These are phyloP conservation scores for Craniophora ligustri DNA, from an alignment of 2,888 invertebrate species.

Conservation along the genomic window DNA sequence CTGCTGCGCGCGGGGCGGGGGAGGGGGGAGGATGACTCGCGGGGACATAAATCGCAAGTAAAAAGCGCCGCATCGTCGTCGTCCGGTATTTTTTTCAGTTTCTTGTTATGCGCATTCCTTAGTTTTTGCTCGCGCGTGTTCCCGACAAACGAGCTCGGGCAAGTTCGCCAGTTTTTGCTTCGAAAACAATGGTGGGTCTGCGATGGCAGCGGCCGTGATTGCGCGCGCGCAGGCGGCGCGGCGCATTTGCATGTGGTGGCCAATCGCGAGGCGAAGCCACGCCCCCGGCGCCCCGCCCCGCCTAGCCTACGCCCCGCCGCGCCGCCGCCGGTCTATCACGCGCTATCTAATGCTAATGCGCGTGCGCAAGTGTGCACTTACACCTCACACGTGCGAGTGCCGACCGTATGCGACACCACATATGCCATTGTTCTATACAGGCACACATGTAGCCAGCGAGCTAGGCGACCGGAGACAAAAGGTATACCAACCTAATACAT, in stretches of 20 bases:
- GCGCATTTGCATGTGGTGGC: constrained; percentile 81
- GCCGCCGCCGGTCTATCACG: constrained; percentile 38
- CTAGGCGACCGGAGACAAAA: not conserved
- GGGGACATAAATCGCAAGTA: constrained; percentile 77
- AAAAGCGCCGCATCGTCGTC: constrained; percentile 72
- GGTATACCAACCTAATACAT: not conserved
- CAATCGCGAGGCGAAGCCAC: constrained; percentile 69
- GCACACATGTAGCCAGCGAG: not conserved
- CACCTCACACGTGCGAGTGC: constrained; percentile 1
- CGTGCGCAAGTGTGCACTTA: constrained; percentile 24
- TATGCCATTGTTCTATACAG: constrained; percentile 5
- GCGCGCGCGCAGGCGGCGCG: constrained; percentile 75
- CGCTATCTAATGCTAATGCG: constrained; percentile 54
- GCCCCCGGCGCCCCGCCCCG: constrained; percentile 55
- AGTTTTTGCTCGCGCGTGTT: constrained; percentile 78
- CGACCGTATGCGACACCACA: not conserved
- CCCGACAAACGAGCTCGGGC: constrained; percentile 75
- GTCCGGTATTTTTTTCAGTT: constrained; percentile 76
- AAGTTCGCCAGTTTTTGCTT: constrained; percentile 67
- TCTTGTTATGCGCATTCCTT: constrained; percentile 82
- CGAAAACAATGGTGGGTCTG: constrained; percentile 72
- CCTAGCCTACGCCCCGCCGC: constrained; percentile 15
- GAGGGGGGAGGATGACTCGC: constrained; percentile 35
- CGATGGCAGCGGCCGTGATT: constrained; percentile 64
- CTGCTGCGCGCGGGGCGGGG: constrained; percentile 1